These are phyloP conservation scores for Lucinisca nassula DNA, from an alignment of 2,888 invertebrate species.

Conservation along the genomic window DNA sequence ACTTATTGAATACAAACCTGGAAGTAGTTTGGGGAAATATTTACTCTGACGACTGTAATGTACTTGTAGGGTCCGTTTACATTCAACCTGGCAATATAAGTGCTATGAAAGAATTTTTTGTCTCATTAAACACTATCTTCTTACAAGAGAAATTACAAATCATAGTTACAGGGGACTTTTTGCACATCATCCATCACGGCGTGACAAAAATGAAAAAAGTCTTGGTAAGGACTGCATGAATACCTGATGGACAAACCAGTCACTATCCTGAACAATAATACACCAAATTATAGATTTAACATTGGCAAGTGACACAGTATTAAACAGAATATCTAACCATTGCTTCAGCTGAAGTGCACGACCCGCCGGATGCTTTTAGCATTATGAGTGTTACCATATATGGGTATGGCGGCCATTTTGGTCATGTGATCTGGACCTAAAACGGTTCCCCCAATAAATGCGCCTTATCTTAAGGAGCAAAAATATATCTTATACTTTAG, in stretches of 20 bases:
- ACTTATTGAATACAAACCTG: neutral
- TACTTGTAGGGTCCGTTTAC: neutral
- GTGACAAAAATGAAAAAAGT: neutral
- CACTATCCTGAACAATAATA: neutral
- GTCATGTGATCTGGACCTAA: too few species aligned
- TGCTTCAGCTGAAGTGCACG: too few species aligned
- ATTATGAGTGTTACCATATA: too few species aligned
- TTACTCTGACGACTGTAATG: neutral
- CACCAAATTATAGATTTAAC: constrained; percentile 16
- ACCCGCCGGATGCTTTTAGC: too few species aligned
- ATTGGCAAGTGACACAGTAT: neutral
- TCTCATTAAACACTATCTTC: neutral
- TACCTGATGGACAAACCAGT: neutral
- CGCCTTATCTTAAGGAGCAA: too few species aligned
- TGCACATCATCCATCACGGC: constrained; percentile 18
- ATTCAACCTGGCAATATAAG: neutral
- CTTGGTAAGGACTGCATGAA: neutral
- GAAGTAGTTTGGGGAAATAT: constrained; percentile 32
- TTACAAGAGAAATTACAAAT: neutral
- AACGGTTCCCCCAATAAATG: too few species aligned
- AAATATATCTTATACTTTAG: too few species aligned
- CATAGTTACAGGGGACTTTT: constrained; percentile 12
- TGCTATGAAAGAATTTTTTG: neutral
- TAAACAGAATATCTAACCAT: neutral
- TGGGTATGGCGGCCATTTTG: too few species aligned